Evolutionary conservation across 2,888 invertebrate species (phyloP), one percentile per base, ranked within the genome.

Genomic region (Apotomis capreana): DNA sequence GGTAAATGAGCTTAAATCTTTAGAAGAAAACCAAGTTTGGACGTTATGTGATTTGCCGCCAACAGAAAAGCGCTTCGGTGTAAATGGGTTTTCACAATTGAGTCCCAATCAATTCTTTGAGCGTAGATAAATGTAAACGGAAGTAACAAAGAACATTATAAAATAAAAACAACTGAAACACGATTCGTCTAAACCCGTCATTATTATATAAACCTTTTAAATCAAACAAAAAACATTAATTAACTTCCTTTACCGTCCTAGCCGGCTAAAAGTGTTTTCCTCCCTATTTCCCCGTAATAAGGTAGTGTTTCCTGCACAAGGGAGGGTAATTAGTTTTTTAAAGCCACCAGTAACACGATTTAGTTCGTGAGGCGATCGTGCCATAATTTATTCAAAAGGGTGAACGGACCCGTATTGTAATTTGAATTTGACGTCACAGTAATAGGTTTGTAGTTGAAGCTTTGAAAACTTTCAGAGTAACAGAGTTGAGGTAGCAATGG

Each of bases 291-390:
- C 36, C 5, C 0, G 0, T 6, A 4, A 8, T 70, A 59, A 44
- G 59, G 59, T 9, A 10, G 26, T 8, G 59, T 65, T 70, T 3
- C 58, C 4, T 12, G 60, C 52, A n/a, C 46, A 40, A 15, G 46
- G 40, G n/a, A 8, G 0, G 9, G 54, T 61, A 70, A 70, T 70
- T 70, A 65, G 65, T 70, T 67, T 67, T 64, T 65, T 70, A 60
- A 67, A 65, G 57, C 63, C 44, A 51, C n/a, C 26, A 51, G 62
- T 52, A 51, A 59, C 69, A 64, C 58, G 59, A 65, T 59, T 70
- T 49, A 67, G 65, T 65, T 52, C 36, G 37, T 64, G 64, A 52
- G 37, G 58, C 15, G 59, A 59, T 60, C 59, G 64, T 52, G 69
- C 15, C 37, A 65, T 70, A 55, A 61, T 54, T 70, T 70, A 67